Evolutionary conservation across 2,888 invertebrate species (phyloP).

Genomic region (Diachrysia chrysitis): DNA sequence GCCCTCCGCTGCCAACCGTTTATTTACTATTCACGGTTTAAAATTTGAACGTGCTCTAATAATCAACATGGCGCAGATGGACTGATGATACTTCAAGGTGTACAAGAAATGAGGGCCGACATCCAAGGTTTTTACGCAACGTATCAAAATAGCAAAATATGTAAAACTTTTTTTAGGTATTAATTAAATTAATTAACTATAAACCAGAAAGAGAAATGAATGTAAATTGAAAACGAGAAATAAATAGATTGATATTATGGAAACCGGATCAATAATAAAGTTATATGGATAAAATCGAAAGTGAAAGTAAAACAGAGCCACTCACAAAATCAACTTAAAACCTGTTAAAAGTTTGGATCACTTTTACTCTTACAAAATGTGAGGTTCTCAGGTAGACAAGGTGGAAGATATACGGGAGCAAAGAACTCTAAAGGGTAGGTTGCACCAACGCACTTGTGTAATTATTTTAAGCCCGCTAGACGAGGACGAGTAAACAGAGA

Average conservation of each 20-base stretch:
- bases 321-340: constrained; percentile 66
- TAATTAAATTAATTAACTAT: background rate
- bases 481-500: constrained; percentile 78
- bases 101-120: constrained; percentile 52
- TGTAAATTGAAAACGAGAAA: constrained; percentile 28
- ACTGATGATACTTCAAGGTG: constrained; percentile 64
- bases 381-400: constrained; percentile 67
- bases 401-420: constrained; percentile 65
- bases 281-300: constrained; percentile 63
- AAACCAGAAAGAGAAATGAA: constrained; percentile 42
- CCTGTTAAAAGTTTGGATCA: constrained; percentile 72
- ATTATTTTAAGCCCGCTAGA: constrained; percentile 86
- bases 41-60: constrained; percentile 84
- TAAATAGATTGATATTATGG: constrained; percentile 20
- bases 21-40: constrained; percentile 87
- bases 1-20: constrained; percentile 80
- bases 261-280: constrained; percentile 47
- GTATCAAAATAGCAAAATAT: background rate
- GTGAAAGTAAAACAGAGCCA: constrained; percentile 74
- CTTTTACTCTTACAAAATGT: constrained; percentile 66
- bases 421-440: constrained; percentile 76
- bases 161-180: background rate
- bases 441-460: constrained; percentile 82
- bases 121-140: constrained; percentile 24
- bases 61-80: constrained; percentile 80